Evolutionary conservation across 2,888 invertebrate species (phyloP), one percentile per base, ranked within the genome.

Genomic region (Hetaerina titia): DNA sequence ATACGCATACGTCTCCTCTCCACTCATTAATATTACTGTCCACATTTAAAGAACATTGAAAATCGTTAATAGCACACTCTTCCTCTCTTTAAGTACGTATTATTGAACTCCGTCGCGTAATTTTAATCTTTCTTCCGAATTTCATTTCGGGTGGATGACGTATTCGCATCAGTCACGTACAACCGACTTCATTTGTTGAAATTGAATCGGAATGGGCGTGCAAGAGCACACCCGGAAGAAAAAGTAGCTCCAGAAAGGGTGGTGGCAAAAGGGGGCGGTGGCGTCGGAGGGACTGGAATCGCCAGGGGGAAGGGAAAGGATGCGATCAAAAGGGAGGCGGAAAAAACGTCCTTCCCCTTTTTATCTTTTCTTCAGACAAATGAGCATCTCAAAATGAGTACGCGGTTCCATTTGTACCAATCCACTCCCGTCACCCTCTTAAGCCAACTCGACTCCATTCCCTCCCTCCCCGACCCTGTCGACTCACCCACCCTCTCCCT

Each of bases 401-500:
- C 89, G 58, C 57, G 58, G 56, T 89, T 89, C 89, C 89, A 89
- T 89, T 89, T 89, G 89, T 58, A 89, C 89, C 89, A 89, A 89
- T 89, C 89, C 89, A 89, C 56, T 89, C 89, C n/a, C 89, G 89
- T 89, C 89, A 89, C 56, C 57, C 57, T 57, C 22, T n/a, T 56
- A 89, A 58, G 89, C 89, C n/a, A 19, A 89, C 89, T 89, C 89
- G n/a, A 58, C 89, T 89, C 89, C 89, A 57, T 89, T 89, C 57
- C 89, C 89, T 15, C 17, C 57, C n/a, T n/a, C n/a, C 19, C 58
- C 22, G 11, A 22, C 22, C 8, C 15, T 15, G 6, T 88, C 31
- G 45, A 9, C 45, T 13, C 88, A 13, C 57, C 45, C 17, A 22
- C 45, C 88, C 8, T 11, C 17, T 88, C 88, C 56, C 57, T 19